Base-by-base conservation (phyloP, 2,888 invertebrate genomes). In the Amphipyra berbera region DNA sequence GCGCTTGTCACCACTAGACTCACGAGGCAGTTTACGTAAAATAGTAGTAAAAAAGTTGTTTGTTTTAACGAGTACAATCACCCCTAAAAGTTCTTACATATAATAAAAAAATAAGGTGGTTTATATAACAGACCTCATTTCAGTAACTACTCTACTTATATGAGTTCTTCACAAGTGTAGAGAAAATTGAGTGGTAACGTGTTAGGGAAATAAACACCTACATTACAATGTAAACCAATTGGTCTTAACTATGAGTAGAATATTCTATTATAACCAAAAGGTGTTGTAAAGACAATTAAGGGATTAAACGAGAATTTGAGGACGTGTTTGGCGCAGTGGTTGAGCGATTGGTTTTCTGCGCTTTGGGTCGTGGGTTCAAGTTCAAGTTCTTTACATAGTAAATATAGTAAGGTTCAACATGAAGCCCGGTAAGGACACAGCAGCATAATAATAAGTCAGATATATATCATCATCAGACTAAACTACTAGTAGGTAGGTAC, bases 51-150 rank as follows among this genome's bases (percentile, higher is more conserved):
- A 37, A 37, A 37, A 37, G 37, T 37, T 8, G 37, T 37, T 37
- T 9, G 9, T 37, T 12, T 37, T 37, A 37, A 37, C 37, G 37
- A 37, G 37, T 37, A 37, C 37, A 37, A 37, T 37, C 7, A 37
- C 37, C 37, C 10, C 37, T 37, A 4, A 37, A 37, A 30, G 6
- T 30, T 30, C 1, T 10, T 10, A 10, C 10, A 37, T 3, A 7
- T 10, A 7, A 12, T 10, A 27, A 30, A n/a, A n/a, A n/a, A n/a
- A 45, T 14, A 40, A 9, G 1, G 5, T 27, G 37, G 13, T 45
- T 61, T 14, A 21, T 33, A 5, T 38, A 52, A 52, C 10, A n/a
- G 30, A 15, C 9, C 37, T 13, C 14, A 30, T 64, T 63, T 53
- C 9, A 8, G 15, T 33, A 64, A 64, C n/a, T 41, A 37, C 6